These are phyloP conservation scores for Marronus borbonicus DNA, from an alignment of 2,888 invertebrate species.

Conservation along the genomic window DNA sequence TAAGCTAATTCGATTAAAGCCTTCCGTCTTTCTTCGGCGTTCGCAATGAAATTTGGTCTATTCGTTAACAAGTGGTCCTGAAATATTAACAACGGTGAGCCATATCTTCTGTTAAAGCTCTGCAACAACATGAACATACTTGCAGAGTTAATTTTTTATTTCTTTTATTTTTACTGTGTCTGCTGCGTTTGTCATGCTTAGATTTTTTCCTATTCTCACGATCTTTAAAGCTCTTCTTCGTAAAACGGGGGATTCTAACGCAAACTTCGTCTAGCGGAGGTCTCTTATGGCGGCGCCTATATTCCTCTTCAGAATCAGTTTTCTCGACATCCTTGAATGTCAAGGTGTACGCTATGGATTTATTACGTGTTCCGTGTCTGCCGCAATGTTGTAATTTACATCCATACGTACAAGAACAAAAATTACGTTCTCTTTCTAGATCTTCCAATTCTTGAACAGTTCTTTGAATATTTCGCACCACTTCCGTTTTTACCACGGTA, in stretches of 20 bases:
- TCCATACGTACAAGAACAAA: slow-evolving; percentile 58
- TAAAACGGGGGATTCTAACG: slow-evolving; percentile 19
- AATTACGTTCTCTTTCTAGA: slow-evolving; percentile 56
- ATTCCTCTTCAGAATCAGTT: slow-evolving; percentile 54
- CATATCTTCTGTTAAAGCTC: slow-evolving; percentile 41
- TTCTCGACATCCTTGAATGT: slow-evolving; percentile 58
- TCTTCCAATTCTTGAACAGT: slow-evolving; percentile 69
- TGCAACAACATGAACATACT: slow-evolving; percentile 57
- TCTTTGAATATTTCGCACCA: slow-evolving; percentile 52
- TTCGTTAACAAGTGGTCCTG: slow-evolving; percentile 81
- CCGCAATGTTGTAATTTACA: slow-evolving; percentile 13
- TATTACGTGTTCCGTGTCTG: slow-evolving; percentile 42
- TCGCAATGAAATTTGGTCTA: slow-evolving; percentile 80
- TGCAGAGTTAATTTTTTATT: slow-evolving; percentile 55
- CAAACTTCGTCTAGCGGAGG: slow-evolving; percentile 16
- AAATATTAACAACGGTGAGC: slow-evolving; percentile 69
- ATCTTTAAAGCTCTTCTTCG: slow-evolving; percentile 44
- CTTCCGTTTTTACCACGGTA: slow-evolving; percentile 48
- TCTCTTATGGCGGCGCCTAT: neutral
- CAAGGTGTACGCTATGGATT: slow-evolving; percentile 55
- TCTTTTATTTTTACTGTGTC: slow-evolving; percentile 28
- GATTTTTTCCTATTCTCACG: slow-evolving; percentile 53
- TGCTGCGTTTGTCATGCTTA: slow-evolving; percentile 50
- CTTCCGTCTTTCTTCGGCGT: slow-evolving; percentile 73
- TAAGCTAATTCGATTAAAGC: slow-evolving; percentile 71